A percentile compares a stretch with the other conserved stretches of the same genome.
phyloP scores from a whole-genome alignment of 2,113 vertebrate species.

The Papio anubis region DNA sequence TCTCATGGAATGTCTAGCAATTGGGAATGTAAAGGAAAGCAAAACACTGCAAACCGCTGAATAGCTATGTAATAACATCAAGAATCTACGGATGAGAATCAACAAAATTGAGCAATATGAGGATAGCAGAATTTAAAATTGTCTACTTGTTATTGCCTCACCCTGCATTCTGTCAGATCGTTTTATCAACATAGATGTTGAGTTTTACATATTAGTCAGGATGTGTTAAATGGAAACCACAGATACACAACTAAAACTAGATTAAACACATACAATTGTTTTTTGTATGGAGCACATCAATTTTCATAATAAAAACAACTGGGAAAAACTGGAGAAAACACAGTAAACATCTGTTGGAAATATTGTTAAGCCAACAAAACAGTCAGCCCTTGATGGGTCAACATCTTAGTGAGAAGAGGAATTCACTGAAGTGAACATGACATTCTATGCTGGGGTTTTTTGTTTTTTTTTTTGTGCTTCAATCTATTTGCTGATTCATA shows the following conservation, averaged over 20 bases:
- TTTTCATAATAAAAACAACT: neutral
- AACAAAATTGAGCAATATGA: neutral
- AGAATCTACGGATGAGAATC: neutral
- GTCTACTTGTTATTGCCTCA: neutral
- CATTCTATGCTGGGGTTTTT: neutral
- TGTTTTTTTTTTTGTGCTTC: neutral
- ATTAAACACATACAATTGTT: neutral
- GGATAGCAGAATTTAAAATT: neutral
- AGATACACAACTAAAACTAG: slow-evolving; percentile 31
- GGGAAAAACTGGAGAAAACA: neutral
- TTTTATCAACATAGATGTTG: neutral
- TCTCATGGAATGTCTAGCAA: neutral
- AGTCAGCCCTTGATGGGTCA: neutral
- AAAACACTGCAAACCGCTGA: neutral
- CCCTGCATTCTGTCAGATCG: neutral
- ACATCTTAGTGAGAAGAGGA: neutral
- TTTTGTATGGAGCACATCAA: neutral
- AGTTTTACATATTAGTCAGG: neutral
- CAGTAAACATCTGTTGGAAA: neutral
- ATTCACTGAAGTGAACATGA: neutral
- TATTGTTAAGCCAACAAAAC: neutral
- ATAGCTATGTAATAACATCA: neutral
- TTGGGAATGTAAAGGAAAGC: neutral
- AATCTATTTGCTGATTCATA: slow-evolving; percentile 5
- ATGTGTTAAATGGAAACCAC: neutral